Conservation (phyloP, 2,113 vertebrate species). For the Sylvicapra grimmia region DNA sequence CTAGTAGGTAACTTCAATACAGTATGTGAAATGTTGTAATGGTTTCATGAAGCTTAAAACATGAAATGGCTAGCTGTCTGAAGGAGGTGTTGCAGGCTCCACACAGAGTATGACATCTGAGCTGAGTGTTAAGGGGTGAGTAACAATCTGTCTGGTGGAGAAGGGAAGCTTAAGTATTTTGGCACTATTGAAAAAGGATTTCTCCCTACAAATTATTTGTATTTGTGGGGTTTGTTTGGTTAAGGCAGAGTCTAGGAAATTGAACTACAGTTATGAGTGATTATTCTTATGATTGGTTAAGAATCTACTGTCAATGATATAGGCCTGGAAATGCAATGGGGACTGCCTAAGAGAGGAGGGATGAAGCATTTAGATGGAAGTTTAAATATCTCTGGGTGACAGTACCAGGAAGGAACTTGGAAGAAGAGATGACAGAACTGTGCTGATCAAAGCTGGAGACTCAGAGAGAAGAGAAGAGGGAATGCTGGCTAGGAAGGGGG, state of each 20-base stretch:
- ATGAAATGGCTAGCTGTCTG: constrained; percentile 18
- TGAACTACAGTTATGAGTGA: not conserved
- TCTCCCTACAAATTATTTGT: not conserved
- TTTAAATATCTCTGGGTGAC: not conserved
- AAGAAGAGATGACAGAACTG: not conserved
- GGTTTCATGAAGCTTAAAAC: not conserved
- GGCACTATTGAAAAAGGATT: not conserved
- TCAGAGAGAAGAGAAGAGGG: not conserved
- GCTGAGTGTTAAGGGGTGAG: not conserved
- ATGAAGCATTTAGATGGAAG: not conserved
- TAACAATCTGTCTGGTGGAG: not conserved
- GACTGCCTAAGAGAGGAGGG: not conserved
- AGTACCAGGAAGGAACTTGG: not conserved
- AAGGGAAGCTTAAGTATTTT: not conserved
- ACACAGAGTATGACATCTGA: not conserved
- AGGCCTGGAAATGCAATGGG: not conserved
- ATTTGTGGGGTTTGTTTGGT: not conserved
- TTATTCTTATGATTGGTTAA: constrained; percentile 1
- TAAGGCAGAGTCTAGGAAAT: not conserved
- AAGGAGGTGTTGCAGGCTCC: not conserved
- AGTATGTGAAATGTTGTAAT: not conserved
- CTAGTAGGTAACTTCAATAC: constrained; percentile 8
- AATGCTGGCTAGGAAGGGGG: not conserved
- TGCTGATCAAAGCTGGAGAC: not conserved
- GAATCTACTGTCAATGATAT: not conserved